phyloP scores from a whole-genome alignment of 2,888 invertebrate species.

The Machimus atricapillus region DNA sequence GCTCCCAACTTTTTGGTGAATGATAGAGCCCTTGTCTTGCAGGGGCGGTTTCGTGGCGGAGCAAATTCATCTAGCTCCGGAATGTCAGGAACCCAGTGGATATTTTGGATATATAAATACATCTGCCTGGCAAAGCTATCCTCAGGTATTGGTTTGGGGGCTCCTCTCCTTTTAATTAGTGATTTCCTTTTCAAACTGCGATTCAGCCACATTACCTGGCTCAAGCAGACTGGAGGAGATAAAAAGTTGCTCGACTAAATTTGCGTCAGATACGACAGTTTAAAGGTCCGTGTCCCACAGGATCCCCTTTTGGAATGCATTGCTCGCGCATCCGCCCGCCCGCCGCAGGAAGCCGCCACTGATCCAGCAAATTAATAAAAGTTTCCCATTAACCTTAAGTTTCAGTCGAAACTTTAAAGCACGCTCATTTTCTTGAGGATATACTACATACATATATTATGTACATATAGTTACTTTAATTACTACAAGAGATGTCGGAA shows the following conservation, averaged over 20 bases:
- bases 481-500: not conserved
- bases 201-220: not conserved
- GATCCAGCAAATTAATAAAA: not conserved
- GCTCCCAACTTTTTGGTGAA: not conserved
- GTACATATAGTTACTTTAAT: not conserved
- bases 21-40: not conserved
- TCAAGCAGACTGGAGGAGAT: not conserved
- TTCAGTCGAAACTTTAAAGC: not conserved
- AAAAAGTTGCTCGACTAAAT: not conserved
- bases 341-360: not conserved
- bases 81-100: not conserved
- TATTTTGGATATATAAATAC: not conserved
- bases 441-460: not conserved
- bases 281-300: not conserved
- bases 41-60: not conserved
- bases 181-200: not conserved
- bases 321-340: no score
- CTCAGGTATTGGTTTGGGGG: not conserved
- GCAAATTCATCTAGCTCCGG: not conserved
- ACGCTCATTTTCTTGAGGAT: not conserved
- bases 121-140: not conserved
- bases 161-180: not conserved
- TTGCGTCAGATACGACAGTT: not conserved
- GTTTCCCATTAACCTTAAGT: not conserved
- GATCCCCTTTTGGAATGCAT: not conserved